phyloP scores from a whole-genome alignment of 2,888 invertebrate genomes.

The Gandaritis pyraliata region DNA sequence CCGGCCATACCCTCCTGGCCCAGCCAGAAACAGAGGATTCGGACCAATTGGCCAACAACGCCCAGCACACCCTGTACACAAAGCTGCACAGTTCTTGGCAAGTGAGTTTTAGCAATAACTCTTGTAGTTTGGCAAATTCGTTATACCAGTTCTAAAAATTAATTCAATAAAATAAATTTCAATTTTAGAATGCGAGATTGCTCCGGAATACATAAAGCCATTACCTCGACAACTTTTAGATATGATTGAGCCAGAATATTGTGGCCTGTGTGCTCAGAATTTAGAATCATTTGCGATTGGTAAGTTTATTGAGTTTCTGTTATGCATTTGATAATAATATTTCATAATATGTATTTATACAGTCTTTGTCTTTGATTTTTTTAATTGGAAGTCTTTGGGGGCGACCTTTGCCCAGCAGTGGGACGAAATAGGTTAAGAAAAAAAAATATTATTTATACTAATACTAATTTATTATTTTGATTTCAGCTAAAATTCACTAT shows the following conservation, averaged over 20 bases:
- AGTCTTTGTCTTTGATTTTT: neutral
- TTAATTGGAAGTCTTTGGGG: too few species aligned
- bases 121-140: too few species aligned
- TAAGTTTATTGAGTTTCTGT: slow-evolving; percentile 46
- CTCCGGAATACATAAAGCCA: slow-evolving; percentile 53
- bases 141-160: neutral
- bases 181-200: slow-evolving; percentile 63
- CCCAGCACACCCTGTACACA: slow-evolving; percentile 2
- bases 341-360: too few species aligned
- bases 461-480: slow-evolving; percentile 21
- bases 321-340: too few species aligned
- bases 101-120: slow-evolving; percentile 48
- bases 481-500: slow-evolving; percentile 76
- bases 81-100: slow-evolving; percentile 49
- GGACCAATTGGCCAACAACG: slow-evolving; percentile 51
- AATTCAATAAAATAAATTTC: neutral
- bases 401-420: too few species aligned
- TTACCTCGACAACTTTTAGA: slow-evolving; percentile 59
- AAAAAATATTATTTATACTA: neutral
- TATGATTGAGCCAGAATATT: slow-evolving; percentile 59
- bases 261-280: slow-evolving; percentile 61
- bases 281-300: slow-evolving; percentile 57
- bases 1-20: neutral
- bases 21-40: slow-evolving; percentile 44
- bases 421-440: too few species aligned